phyloP scores from a whole-genome alignment of 2,797 vertebrate genomes.

The Pristis pectinata region DNA sequence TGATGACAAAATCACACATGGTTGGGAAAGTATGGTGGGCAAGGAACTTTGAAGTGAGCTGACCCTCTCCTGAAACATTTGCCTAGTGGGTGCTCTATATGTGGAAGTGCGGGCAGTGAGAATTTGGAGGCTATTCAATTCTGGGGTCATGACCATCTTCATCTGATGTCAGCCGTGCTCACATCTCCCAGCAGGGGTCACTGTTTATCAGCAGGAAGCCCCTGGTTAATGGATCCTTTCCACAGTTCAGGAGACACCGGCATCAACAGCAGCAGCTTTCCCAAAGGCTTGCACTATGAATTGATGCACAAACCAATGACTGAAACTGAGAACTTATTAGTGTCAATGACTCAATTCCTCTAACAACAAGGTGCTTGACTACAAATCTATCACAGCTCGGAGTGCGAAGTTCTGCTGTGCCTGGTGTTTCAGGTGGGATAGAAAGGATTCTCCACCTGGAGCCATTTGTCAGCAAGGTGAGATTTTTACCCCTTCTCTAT shows the following conservation, averaged over 20 bases:
- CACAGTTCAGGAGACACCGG: background rate
- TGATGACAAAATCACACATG: background rate
- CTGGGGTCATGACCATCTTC: background rate
- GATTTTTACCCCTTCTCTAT: background rate
- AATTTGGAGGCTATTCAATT: background rate
- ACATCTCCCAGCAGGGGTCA: background rate
- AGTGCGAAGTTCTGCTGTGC: too few relatives aligned
- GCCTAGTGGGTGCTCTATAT: background rate
- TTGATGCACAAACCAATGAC: background rate
- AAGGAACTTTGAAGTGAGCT: background rate
- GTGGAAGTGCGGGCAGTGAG: background rate
- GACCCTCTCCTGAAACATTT: background rate
- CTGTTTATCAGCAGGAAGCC: background rate
- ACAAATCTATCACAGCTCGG: background rate
- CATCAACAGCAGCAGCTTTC: background rate
- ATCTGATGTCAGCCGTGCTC: background rate
- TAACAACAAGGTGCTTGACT: background rate
- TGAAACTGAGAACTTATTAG: background rate
- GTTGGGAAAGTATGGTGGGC: background rate
- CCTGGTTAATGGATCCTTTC: background rate
- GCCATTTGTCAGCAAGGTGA: background rate
- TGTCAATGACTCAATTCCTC: background rate
- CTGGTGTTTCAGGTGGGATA: background rate
- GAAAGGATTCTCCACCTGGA: background rate
- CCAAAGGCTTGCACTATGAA: background rate